Evolutionary conservation across 1,140 invertebrate genomes (phyloP), one percentile per base, ranked within the genome.

Genomic region (Drosophila mauritiana): DNA sequence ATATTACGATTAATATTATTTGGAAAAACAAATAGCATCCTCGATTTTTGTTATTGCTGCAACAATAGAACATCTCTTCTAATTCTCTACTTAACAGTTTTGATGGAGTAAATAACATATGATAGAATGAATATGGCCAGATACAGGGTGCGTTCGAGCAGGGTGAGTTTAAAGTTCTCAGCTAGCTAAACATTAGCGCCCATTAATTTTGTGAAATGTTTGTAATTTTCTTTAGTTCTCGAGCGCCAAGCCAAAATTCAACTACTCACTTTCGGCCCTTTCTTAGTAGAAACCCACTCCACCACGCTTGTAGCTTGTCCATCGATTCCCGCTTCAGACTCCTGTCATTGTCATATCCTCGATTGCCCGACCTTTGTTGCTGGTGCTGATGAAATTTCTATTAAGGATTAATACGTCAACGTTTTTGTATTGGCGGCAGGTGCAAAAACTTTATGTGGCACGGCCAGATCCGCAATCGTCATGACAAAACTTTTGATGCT

Each of bases 391-490:
- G 72, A 88, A 83, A 88, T 80, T 86, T 88, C 75, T 89, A 88
- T 88, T 88, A 80, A 72, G 83, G 83, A 88, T 88, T 88, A 86
- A 86, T 86, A 88, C 88, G 83, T 83, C 84, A 89, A 80, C 68
- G 76, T 79, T 80, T 74, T 68, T 73, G 59, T 75, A 65, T 73
- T 67, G 64, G 45, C 42, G 61, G 62, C 80, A 85, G 81, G 77
- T 80, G 81, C 65, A 67, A 76, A 69, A 85, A 84, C 57, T 84
- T 84, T 84, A 8, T 37, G 61, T 52, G 13, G 64, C 65, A 49
- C 68, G 67, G 64, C 39, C 64, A 65, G 64, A 68, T 68, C 64
- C 64, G 37, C 64, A 76, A 80, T 81, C 65, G 69, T 76, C 80
- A 80, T 84, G 77, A 80, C 76, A 77, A 84, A 84, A 83, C 76